These are phyloP conservation scores for Amiota minor DNA, from an alignment of 2,888 invertebrate species.

Conservation along the genomic window DNA sequence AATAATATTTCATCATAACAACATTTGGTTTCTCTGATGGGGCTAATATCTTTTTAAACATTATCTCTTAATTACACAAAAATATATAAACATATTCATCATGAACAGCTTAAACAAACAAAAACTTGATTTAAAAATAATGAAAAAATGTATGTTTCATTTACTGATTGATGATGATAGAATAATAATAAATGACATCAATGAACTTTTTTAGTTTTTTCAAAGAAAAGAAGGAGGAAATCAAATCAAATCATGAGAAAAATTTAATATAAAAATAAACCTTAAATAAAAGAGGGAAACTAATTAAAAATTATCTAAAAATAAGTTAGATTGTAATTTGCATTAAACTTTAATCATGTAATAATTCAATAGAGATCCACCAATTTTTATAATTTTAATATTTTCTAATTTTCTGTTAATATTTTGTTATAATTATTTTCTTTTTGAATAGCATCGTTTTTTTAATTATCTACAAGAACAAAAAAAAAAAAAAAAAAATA, in stretches of 20 bases:
- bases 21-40: too few species aligned
- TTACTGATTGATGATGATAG: too few species aligned
- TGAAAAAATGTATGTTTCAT: too few species aligned
- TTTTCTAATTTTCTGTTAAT: constrained; percentile 10
- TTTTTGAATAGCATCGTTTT: background rate
- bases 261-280: background rate
- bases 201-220: background rate
- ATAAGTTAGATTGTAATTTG: constrained; percentile 24
- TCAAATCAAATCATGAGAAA: background rate
- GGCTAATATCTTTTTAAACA: too few species aligned
- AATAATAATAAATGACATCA: constrained; percentile 1
- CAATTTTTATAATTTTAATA: constrained; percentile 13
- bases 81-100: too few species aligned
- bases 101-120: too few species aligned
- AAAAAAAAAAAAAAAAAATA: background rate
- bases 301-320: constrained; percentile 3
- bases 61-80: too few species aligned
- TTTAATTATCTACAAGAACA: constrained; percentile 6
- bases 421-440: constrained; percentile 9
- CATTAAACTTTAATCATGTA: constrained; percentile 2
- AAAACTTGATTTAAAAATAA: too few species aligned
- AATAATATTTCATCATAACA: background rate
- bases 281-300: constrained; percentile 3
- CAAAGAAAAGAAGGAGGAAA: background rate
- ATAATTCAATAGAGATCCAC: background rate